Evolutionary conservation across 2,113 vertebrate species (phyloP).

Genomic region (Neoarius graeffei): DNA sequence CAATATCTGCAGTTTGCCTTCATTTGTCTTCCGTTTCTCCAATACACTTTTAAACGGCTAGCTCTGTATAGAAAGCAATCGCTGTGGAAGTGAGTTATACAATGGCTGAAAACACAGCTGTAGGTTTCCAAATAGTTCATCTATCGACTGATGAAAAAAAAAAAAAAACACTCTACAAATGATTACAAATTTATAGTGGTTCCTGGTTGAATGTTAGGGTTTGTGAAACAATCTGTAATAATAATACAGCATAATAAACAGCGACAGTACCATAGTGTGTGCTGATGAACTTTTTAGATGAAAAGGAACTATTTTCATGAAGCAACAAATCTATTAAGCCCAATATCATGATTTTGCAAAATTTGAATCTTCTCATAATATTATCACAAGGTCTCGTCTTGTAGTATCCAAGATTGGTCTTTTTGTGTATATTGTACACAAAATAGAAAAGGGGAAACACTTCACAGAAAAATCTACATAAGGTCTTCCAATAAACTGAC

Average conservation of each 20-base stretch:
- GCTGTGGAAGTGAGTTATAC: slow-evolving; percentile 17
- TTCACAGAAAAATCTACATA: neutral
- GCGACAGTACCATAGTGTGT: neutral
- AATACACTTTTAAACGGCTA: neutral
- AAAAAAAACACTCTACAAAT: neutral
- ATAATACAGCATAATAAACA: neutral
- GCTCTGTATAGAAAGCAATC: neutral
- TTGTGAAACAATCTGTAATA: neutral
- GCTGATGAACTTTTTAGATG: neutral
- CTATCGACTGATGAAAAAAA: neutral
- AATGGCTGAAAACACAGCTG: neutral
- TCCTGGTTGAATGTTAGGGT: too few species aligned
- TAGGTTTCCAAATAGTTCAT: slow-evolving; percentile 2
- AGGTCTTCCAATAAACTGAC: neutral
- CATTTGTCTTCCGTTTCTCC: slow-evolving; percentile 56
- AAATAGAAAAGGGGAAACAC: neutral
- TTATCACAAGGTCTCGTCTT: neutral
- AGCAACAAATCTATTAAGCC: neutral
- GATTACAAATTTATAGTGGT: neutral
- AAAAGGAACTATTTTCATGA: neutral
- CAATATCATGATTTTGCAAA: neutral
- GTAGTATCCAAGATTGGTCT: neutral
- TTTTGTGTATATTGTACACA: neutral
- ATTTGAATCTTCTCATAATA: neutral
- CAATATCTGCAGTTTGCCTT: slow-evolving; percentile 61